Conservation (phyloP, 1,140 invertebrate species). For the Drosophila erecta region DNA sequence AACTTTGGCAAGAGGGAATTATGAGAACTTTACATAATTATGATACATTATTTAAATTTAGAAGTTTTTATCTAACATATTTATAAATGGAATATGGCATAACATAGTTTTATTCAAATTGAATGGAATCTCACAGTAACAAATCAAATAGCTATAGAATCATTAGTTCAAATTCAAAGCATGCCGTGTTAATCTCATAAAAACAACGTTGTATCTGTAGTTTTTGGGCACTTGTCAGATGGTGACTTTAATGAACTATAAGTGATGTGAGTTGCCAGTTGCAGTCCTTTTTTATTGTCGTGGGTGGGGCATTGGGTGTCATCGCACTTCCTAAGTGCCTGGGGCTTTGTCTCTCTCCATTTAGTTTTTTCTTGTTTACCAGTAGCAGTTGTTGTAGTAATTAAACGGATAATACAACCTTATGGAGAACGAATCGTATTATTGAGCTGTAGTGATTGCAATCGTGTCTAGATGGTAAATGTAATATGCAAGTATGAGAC, state of each 20-base stretch:
- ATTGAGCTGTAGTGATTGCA: constrained; percentile 50
- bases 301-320: constrained; percentile 18
- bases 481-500: constrained; percentile 35
- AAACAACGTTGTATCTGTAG: constrained; percentile 1
- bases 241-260: constrained; percentile 1
- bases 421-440: constrained; percentile 73
- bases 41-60: not conserved
- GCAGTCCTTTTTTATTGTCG: constrained; percentile 39
- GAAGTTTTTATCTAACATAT: not conserved
- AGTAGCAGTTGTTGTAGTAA: constrained; percentile 84
- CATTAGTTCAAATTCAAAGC: not conserved
- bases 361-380: constrained; percentile 47
- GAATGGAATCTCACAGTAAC: constrained; percentile 2
- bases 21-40: constrained; percentile 2
- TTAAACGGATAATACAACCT: constrained; percentile 85
- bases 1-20: constrained; percentile 15
- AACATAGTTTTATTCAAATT: not conserved
- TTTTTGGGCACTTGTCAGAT: constrained; percentile 7
- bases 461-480: constrained; percentile 30
- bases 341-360: constrained; percentile 10
- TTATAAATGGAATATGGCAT: not conserved
- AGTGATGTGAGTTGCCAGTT: constrained; percentile 26
- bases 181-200: constrained; percentile 4
- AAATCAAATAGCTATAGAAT: not conserved
- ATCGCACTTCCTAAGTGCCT: constrained; percentile 34